Base-by-base conservation (phyloP, 1,140 invertebrate species). In the Drosophila mojavensis region DNA sequence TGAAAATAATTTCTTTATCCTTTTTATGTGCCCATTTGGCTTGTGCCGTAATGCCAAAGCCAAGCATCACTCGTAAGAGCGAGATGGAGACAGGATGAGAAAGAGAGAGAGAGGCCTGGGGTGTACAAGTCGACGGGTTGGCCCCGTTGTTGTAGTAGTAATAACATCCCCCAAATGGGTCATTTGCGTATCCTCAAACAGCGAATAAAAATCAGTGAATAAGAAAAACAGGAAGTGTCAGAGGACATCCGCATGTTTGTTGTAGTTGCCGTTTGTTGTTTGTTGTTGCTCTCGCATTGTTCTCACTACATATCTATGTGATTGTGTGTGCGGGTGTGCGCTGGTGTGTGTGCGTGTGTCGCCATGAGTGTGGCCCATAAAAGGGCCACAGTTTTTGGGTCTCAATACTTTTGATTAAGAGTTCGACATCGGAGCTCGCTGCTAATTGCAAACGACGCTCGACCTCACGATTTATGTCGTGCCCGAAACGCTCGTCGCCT, bases 101-200 rank as follows among this genome's bases (percentile, higher is more conserved):
- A 36, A 1, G 11, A 15, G 10, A 10, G 50, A 30, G 24, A 17
- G 54, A 53, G 66, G 33, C 39, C 60, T 53, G 56, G 50, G 50
- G 69, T 66, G 43, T 41, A 51, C 45, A 60, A 69, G 77, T 61
- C 74, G 66, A 58, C 48, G 89, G 79, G 74, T 75, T 63, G 68
- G 60, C 54, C 36, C n/a, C 51, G 77, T 71, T 91, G 79, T 62
- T 58, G 53, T 69, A 62, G 53, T 69, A 62, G 71, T 91, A 91
- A 92, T 92, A 92, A 92, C 91, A 92, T 92, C 91, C 91, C 91
- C 89, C 91, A 92, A 92, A 92, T 92, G 91, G 91, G 91, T 91
- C 90, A 92, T 92, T 92, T 92, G 91, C 90, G 89, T 92, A 91
- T 91, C 91, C 91, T 92, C 91, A 92, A 92, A 92, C 91, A 91